Evolutionary conservation across 2,888 invertebrate genomes (phyloP).

Genomic region (Lamproptera curius): DNA sequence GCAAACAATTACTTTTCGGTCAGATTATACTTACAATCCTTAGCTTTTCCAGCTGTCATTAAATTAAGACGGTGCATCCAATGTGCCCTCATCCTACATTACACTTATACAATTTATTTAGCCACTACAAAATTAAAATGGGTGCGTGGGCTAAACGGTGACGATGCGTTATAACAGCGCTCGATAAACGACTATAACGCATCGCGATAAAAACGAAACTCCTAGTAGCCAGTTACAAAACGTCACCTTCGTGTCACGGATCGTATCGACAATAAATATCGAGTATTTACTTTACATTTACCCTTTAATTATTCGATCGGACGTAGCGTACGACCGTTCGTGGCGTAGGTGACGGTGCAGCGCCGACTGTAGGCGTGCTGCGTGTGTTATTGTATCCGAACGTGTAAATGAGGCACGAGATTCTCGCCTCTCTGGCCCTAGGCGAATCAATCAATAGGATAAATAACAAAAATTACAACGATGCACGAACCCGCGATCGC

Average conservation of each 20-base stretch:
- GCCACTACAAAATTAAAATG: conserved; percentile 44
- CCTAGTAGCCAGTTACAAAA: conserved; percentile 13
- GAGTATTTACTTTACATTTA: conserved; percentile 74
- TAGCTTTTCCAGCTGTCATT: no score
- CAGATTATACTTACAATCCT: no score
- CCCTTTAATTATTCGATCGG: conserved; percentile 62
- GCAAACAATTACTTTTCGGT: no score
- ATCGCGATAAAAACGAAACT: conserved; percentile 12
- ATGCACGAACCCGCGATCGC: no score
- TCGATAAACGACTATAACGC: conserved; percentile 29
- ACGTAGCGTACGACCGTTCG: conserved; percentile 48
- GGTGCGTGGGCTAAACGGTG: conserved; percentile 48
- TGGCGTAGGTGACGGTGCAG: conserved; percentile 61
- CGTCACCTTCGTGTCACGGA: conserved; percentile 57
- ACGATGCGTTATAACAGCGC: conserved; percentile 38
- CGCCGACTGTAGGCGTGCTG: conserved; percentile 43
- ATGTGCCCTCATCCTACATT: background rate
- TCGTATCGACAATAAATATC: conserved; percentile 65
- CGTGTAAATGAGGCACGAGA: conserved; percentile 15
- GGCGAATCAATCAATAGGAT: no score
- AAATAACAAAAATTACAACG: no score
- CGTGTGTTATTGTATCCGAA: conserved; percentile 41
- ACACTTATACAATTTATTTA: conserved; percentile 34
- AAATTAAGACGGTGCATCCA: background rate
- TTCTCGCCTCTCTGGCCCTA: no score